Evolutionary conservation across 1,140 invertebrate genomes (phyloP), one percentile per base, ranked within the genome.

Genomic region (Aphis gossypii): DNA sequence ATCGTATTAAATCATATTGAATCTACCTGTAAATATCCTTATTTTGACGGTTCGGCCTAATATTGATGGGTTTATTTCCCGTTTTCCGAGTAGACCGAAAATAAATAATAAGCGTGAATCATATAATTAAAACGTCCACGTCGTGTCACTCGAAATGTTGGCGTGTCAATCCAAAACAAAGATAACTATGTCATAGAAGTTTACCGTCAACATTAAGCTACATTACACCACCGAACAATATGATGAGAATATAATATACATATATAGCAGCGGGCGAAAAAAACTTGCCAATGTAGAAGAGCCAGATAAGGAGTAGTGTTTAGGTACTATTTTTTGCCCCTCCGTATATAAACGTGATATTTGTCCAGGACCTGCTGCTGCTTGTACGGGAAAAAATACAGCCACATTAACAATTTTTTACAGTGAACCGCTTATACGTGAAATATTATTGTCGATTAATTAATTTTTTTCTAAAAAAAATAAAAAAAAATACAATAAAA

Each of bases 91-190:
- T 6, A n/a, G 14, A 76, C 30, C n/a, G 30, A 76, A 76, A 76
- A 35, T n/a, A 76, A 18, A 76, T 60, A 30, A 11, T 76, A 76
- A 18, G 30, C 60, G 14, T 76, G 60, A 76, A 76, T 76, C n/a
- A 76, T 60, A 76, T 76, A 76, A 76, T 76, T 76, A 76, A 76
- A 76, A 76, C 60, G 60, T 76, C 60, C n/a, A 76, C 30, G 11
- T 76, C n/a, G 60, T n/a, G 30, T 76, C 30, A 76, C 60, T 76
- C 14, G 14, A 76, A 76, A 18, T 76, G 60, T 76, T 76, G 60
- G 30, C 60, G 14, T 5, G 60, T 76, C 60, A 76, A 76, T 76
- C 60, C n/a, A n/a, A 76, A 76, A 76, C 60, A 76, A 76, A 30
- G 60, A 76, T 30, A 76, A 76, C 60, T n/a, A n/a, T 76, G 30